These are phyloP conservation scores for Eueremaeus valkanovi DNA, from an alignment of 2,888 invertebrate species.

Conservation along the genomic window DNA sequence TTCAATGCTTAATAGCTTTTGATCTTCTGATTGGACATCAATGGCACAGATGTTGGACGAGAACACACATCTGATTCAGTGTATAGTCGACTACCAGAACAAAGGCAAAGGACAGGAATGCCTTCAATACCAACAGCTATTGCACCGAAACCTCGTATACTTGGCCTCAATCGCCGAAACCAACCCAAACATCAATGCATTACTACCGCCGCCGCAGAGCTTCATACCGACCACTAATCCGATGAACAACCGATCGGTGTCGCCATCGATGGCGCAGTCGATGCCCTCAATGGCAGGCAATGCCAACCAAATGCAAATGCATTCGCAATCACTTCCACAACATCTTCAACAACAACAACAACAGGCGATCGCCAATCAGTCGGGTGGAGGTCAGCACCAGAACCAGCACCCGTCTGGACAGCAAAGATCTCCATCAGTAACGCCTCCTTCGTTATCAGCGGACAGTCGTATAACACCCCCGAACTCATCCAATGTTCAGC, in stretches of 20 bases:
- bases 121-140: slow-evolving; percentile 72
- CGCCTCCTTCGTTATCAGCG: slow-evolving; percentile 45
- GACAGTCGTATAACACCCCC: slow-evolving; percentile 4
- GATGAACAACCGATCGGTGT: slow-evolving; percentile 5
- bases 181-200: slow-evolving; percentile 81
- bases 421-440: slow-evolving; percentile 59
- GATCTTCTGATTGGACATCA: too few relatives aligned
- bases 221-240: slow-evolving; percentile 26
- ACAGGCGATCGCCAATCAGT: neutral
- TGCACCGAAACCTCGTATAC: slow-evolving; percentile 93
- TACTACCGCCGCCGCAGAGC: slow-evolving; percentile 61
- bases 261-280: slow-evolving; percentile 34
- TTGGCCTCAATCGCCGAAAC: slow-evolving; percentile 97
- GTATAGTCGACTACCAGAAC: slow-evolving; percentile 92
- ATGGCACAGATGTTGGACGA: slow-evolving; percentile 80
- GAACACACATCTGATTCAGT: slow-evolving; percentile 92
- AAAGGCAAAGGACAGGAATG: slow-evolving; percentile 92
- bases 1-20: slow-evolving; percentile 32
- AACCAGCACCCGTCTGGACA: slow-evolving; percentile 36
- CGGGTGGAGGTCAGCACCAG: neutral
- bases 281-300: neutral
- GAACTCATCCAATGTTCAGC: neutral
- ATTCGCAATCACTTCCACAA: slow-evolving; percentile 1
- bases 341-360: slow-evolving; percentile 25
- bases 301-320: slow-evolving; percentile 2